Conservation (phyloP, 2,113 vertebrate genomes). For the Rafetus swinhoei region DNA sequence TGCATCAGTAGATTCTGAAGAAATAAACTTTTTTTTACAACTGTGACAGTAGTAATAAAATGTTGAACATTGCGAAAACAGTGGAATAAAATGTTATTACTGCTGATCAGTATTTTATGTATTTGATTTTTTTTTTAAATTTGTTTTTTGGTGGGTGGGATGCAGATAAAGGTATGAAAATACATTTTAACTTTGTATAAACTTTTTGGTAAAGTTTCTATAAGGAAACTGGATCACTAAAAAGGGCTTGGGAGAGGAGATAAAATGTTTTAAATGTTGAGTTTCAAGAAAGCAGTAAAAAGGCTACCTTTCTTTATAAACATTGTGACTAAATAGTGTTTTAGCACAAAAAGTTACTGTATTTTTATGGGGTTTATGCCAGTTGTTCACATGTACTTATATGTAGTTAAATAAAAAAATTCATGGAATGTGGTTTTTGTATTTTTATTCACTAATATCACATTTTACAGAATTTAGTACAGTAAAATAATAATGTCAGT, state of each 20-base stretch:
- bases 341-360: conserved; percentile 71
- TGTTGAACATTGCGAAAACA: conserved; percentile 31
- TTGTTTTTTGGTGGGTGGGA: conserved; percentile 61
- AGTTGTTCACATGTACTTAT: conserved; percentile 79
- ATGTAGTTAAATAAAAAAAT: conserved; percentile 80
- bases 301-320: conserved; percentile 52
- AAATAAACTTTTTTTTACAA: not conserved
- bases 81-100: conserved; percentile 38
- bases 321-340: conserved; percentile 61
- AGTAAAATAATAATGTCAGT: not conserved
- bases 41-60: conserved; percentile 15
- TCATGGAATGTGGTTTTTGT: conserved; percentile 33
- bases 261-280: conserved; percentile 43
- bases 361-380: conserved; percentile 84
- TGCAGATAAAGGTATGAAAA: conserved; percentile 55
- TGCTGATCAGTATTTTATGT: conserved; percentile 61
- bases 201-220: conserved; percentile 63
- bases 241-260: conserved; percentile 48
- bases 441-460: not conserved
- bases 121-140: conserved; percentile 64
- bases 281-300: conserved; percentile 40
- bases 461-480: not conserved
- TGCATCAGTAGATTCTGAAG: conserved; percentile 14
- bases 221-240: conserved; percentile 34
- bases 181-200: conserved; percentile 56